These are phyloP conservation scores for Cricetomys ansorgei DNA, from an alignment of 2,113 vertebrate species.

Conservation along the genomic window DNA sequence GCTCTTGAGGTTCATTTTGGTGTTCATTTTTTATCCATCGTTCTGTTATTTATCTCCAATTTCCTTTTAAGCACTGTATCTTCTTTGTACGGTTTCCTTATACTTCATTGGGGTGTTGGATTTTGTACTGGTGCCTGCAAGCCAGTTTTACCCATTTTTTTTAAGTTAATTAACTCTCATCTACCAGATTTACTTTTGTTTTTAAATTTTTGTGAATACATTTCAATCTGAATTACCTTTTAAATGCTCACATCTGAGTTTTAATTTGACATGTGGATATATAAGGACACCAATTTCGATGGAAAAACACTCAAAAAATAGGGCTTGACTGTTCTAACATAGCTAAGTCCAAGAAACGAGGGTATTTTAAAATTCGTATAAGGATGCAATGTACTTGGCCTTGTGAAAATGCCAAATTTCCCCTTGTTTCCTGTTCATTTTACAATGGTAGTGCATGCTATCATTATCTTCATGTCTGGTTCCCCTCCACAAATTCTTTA, in stretches of 20 bases:
- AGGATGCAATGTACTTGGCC: background rate
- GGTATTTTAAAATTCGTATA: background rate
- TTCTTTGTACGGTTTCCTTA: background rate
- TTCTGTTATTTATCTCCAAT: background rate
- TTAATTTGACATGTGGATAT: background rate
- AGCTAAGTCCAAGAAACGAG: background rate
- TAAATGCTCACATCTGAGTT: conserved; percentile 9
- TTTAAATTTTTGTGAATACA: background rate
- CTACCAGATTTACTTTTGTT: background rate
- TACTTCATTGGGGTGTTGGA: background rate
- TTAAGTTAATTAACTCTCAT: background rate
- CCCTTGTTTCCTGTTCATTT: background rate
- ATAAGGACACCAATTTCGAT: background rate
- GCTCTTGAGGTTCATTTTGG: background rate
- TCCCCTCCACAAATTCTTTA: background rate
- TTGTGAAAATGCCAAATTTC: background rate
- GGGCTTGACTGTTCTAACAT: background rate
- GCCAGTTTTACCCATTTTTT: background rate
- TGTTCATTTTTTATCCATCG: too few species aligned
- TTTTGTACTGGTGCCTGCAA: background rate
- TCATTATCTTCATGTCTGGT: background rate
- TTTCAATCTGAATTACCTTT: conserved; percentile 1
- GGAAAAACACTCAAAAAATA: background rate
- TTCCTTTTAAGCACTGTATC: background rate
- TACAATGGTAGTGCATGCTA: background rate